Base-by-base conservation (phyloP, 1,140 invertebrate species). In the Psilanteris sp. region DNA sequence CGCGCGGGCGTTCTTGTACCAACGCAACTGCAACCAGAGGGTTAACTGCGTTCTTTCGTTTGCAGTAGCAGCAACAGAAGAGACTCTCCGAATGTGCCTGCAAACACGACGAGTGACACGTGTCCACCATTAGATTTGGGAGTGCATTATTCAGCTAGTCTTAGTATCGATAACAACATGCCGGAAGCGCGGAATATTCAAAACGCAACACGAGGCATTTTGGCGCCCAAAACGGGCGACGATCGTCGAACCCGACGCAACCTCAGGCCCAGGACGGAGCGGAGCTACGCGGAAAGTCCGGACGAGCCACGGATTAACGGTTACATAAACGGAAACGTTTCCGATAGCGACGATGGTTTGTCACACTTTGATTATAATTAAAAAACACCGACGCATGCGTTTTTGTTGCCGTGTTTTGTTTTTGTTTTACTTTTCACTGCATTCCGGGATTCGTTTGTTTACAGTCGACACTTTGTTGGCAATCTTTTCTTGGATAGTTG, bases 251-350 rank as follows among this genome's bases (percentile, higher is more conserved):
- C 91, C 3, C 88, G 94, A 48, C 87, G 94, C 50, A 94, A 94
- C 80, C 85, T 95, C 26, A 90, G 94, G 32, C 94, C 94, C 4
- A 90, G 94, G 48, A 94, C 92, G 6, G 94, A 96, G 77, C 91
- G 93, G 71, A 95, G 93, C 77, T 96, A 96, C 83, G 94, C 93
- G 0, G 91, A 92, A 77, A 91, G 89, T 82, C 91, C 91, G 2
- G 91, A 93, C 76, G 89, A 91, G 79, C 91, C 85, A 66, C 88
- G 87, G 61, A 90, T 90, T 71, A 91, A 91, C 77, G 90, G 90
- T 20, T 87, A 89, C 77, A 62, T 90, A 9, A 91, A 91, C 79
- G 87, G 89, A 44, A 88, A 90, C 73, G 85, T 85, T 3, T 89
- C 85, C 3, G 85, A 85, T 18, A 88, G 78, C 32, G 87, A 88